A percentile compares a stretch with the other conserved stretches of the same genome.
Evolutionary conservation across 2,888 invertebrate genomes (phyloP).

Genomic region (Polydrusus pterygomalis): DNA sequence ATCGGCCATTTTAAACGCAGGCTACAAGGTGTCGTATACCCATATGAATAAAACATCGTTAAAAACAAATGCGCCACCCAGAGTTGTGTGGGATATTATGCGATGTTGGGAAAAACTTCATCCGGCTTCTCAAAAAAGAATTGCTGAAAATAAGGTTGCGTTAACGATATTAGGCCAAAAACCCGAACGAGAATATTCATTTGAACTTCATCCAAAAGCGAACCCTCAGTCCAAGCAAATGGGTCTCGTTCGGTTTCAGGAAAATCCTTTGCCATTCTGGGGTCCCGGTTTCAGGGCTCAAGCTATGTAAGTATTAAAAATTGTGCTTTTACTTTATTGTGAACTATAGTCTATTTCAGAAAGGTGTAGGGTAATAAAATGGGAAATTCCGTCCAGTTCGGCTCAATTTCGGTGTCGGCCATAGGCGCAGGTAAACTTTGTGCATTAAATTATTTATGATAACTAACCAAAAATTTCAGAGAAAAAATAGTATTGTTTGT

Average conservation of each 20-base stretch:
- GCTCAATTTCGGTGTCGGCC: too few species aligned
- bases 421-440: too few species aligned
- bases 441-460: too few species aligned
- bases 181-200: slow-evolving; percentile 73
- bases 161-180: slow-evolving; percentile 75
- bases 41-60: slow-evolving; percentile 92
- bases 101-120: slow-evolving; percentile 84
- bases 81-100: slow-evolving; percentile 94
- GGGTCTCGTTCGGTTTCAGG: slow-evolving; percentile 86
- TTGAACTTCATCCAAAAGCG: slow-evolving; percentile 79
- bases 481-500: too few species aligned
- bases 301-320: slow-evolving; percentile 78
- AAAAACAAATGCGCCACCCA: slow-evolving; percentile 93
- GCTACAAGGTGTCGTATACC: slow-evolving; percentile 92
- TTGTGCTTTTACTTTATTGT: too few species aligned
- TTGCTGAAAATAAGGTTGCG: slow-evolving; percentile 73
- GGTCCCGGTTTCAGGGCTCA: slow-evolving; percentile 91
- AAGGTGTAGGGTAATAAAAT: too few species aligned
- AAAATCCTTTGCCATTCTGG: slow-evolving; percentile 92
- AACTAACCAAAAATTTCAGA: too few species aligned
- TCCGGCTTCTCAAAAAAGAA: slow-evolving; percentile 79
- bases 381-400: too few species aligned
- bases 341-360: too few species aligned
- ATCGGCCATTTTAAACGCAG: slow-evolving; percentile 92
- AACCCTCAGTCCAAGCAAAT: slow-evolving; percentile 86